Base-by-base conservation (phyloP, 2,113 vertebrate genomes). In the Microcebus lehilahytsara region DNA sequence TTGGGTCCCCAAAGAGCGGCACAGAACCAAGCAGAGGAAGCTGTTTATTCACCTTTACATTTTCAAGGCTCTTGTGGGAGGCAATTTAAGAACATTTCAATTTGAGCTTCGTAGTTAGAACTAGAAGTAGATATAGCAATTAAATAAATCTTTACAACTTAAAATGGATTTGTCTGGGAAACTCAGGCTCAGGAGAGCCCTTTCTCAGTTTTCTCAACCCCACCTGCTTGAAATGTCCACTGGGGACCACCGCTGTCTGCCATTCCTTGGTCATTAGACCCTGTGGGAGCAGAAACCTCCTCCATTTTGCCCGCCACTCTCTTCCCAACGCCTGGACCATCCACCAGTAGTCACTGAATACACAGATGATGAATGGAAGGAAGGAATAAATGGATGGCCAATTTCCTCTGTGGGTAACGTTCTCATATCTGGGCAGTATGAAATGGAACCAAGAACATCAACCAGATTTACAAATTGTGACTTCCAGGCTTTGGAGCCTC, bases 21-120 rank as follows among this genome's bases (percentile, higher is more conserved):
- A 13, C 6, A 89, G 95, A 95, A 94, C 71, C 96, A 97, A 72
- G 80, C 3, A 85, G 95, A 95, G 92, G 42, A 80, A 84, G 2
- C 20, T 92, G 64, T 72, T 60, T 72, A 72, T 60, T 6, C 20
- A 60, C 64, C 34, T 97, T 96, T 96, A 92, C 93, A 95, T 95
- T 77, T 95, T 40, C 56, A 72, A 95, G 34, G 84, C 79, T 96
- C 32, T 96, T 97, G 96, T 30, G 95, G 93, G 79, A 93, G 75
- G 74, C 62, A 89, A 51, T 92, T 40, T 81, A 51, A 66, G 53
- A 79, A 93, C 93, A 96, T 58, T 81, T 98, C 96, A 85, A 96
- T 96, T 96, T 90, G 49, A 91, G 89, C 56, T 95, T 97, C 89
- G 58, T 6, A 16, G 83, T 95, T 91, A 88, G 95, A 34, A 92